Conservation (phyloP, 2,113 vertebrate genomes). For the rat (Rattus norvegicus) region GRCr8 NC_086020.1:210776501-210777000, state of each 20-base stretch:
- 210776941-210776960: not conserved
- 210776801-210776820: not conserved
- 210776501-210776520: not conserved
- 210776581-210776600: not conserved
- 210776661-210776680: not conserved
- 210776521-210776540: fast-evolving
- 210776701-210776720: not conserved
- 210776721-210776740: not conserved
- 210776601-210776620: not conserved
- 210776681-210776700: not conserved
- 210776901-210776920: not conserved
- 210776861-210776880: not conserved
- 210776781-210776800: not conserved
- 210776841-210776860: not conserved
- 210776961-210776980: not conserved
- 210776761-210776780: not conserved
- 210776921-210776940: not conserved
- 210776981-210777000: not conserved
- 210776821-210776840: not conserved
- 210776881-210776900: not conserved
- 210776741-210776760: not conserved
- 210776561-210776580: not conserved
- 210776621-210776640: too few species aligned
- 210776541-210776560: not conserved
- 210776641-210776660: not conserved